Evolutionary conservation across 1,140 invertebrate species (phyloP), one percentile per base, ranked within the genome.

Genomic region (Protaetia brevitarsis): DNA sequence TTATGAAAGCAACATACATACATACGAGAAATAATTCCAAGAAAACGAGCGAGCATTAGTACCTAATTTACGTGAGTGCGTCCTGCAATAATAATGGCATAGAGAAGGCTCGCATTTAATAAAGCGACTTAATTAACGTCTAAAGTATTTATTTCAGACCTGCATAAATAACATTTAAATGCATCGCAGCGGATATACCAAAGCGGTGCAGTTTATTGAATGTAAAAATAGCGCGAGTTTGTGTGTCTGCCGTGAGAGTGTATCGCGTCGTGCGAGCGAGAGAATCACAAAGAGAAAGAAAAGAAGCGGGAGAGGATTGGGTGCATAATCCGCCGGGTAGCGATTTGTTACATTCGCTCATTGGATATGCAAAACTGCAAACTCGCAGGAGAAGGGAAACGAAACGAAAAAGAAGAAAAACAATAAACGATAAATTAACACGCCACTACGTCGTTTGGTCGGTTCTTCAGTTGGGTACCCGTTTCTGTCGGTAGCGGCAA

Each of bases 291-390:
- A 51, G 41, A 51, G 41, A 51, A 51, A 51, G 41, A 51, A 19
- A 51, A 51, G 41, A 51, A 51, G 26, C 19, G 16, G 26, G 16
- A 57, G 56, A 28, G 57, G 57, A 59, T 31, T 59, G 57, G 57
- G 26, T 59, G 57, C 57, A 59, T 59, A 59, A 59, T 59, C 57
- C 57, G 57, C 57, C 26, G 29, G 57, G 16, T 19, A 23, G 57
- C 57, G 57, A 59, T 59, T 59, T 59, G 57, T 59, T 59, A 59
- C 57, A 59, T 31, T 59, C 57, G 57, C 57, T 59, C 57, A 59
- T 59, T 59, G 57, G 57, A 59, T 59, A 59, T 59, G 57, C 57
- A 59, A 59, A 59, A 51, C 57, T 59, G 57, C 57, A 31, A 59
- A 31, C 57, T 59, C 57, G 57, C 26, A 59, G 51, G 26, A 27